A percentile compares a stretch with the other conserved stretches of the same genome.
phyloP scores from a whole-genome alignment of 2,888 invertebrate species.

The Dryadula phaetusa region DNA sequence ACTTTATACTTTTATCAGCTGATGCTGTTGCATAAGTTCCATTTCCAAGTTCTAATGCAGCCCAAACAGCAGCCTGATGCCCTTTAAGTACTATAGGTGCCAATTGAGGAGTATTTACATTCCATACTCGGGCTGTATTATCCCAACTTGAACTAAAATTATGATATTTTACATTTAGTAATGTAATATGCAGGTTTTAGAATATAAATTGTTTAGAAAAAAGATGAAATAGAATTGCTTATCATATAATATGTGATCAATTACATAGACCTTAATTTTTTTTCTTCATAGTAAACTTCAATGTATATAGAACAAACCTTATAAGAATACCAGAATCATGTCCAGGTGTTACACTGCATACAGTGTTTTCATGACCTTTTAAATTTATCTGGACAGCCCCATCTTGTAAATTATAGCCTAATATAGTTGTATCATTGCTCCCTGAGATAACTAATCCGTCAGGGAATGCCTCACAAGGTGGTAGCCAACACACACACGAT shows the following conservation, averaged over 20 bases:
- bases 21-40: conserved; percentile 91
- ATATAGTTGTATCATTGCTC: conserved; percentile 93
- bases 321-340: conserved; percentile 70
- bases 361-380: conserved; percentile 91
- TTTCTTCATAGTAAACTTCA: neutral
- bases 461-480: conserved; percentile 87
- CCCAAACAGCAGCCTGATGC: conserved; percentile 95
- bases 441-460: conserved; percentile 94
- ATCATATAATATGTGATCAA: no score
- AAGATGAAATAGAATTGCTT: no score
- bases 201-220: neutral
- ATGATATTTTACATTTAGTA: neutral
- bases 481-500: conserved; percentile 90
- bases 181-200: neutral
- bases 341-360: conserved; percentile 82
- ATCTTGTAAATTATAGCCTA: conserved; percentile 90
- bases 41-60: conserved; percentile 83
- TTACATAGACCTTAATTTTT: neutral
- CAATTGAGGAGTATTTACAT: conserved; percentile 80
- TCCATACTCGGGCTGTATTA: conserved; percentile 93
- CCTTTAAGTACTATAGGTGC: conserved; percentile 85
- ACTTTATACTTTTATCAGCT: conserved; percentile 94
- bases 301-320: conserved; percentile 57
- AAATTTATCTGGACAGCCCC: conserved; percentile 87
- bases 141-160: conserved; percentile 96